These are phyloP conservation scores for Meloidogyne exigua DNA, from an alignment of 1,140 invertebrate species.

Conservation along the genomic window DNA sequence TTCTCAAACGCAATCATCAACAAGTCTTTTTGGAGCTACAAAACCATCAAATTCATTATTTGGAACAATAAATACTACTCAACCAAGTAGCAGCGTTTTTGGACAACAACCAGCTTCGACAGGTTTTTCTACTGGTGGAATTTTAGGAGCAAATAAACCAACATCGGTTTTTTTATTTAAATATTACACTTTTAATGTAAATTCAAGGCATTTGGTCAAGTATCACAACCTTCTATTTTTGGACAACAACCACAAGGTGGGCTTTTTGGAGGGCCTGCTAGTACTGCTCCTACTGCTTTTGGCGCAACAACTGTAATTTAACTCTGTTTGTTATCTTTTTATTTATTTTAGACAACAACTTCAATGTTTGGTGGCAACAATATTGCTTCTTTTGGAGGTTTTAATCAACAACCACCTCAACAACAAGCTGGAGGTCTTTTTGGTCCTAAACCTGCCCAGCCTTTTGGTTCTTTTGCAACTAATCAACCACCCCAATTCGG, in stretches of 20 bases:
- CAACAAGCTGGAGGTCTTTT: not conserved
- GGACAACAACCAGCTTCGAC: not conserved
- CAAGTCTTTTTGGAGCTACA: conserved; percentile 11
- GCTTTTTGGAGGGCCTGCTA: not conserved
- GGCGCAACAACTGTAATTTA: conserved; percentile 11
- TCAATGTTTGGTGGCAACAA: conserved; percentile 6
- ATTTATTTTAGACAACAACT: conserved; percentile 18
- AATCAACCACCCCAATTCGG: not conserved
- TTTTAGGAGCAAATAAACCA: conserved; percentile 14
- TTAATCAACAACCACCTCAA: not conserved
- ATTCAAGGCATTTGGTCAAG: conserved; percentile 23
- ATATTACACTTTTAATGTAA: not conserved
- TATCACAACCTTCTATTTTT: conserved; percentile 21
- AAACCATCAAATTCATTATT: conserved; percentile 17
- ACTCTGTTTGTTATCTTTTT: not conserved
- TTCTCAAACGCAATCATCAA: not conserved
- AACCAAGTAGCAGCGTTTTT: not conserved
- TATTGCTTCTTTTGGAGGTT: conserved; percentile 6
- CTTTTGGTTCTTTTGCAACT: conserved; percentile 1
- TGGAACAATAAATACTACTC: not conserved
- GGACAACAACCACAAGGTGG: conserved; percentile 9
- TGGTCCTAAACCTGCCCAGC: not conserved
- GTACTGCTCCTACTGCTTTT: conserved; percentile 6
- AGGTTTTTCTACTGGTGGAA: not conserved
- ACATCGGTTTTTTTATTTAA: not conserved